Base-by-base conservation (phyloP, 2,797 vertebrate species). In the Micromesistius poutassou region DNA sequence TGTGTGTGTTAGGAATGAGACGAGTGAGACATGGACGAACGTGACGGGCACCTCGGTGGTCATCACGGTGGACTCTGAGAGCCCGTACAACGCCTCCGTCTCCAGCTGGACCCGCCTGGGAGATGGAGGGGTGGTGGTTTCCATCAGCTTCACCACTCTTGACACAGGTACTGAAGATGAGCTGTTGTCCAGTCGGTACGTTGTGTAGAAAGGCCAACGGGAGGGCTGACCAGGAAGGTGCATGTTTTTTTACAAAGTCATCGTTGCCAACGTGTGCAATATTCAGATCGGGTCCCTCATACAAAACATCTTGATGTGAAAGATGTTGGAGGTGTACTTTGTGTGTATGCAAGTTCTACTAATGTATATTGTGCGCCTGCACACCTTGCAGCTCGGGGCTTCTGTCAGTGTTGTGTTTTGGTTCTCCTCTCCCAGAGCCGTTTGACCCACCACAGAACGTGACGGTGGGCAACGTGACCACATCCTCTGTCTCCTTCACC, bases 91-190 rank as follows among this genome's bases (percentile, higher is more conserved):
- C 70, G 94, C 94, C 74, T 97, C 95, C 2, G 93, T 98, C 73
- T 97, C 96, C 90, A 94, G 94, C 82, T 98, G 94, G 93, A 99
- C 96, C 78, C 94, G 91, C 86, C 93, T 97, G 81, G 97, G 97
- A 83, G 94, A 97, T 77, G 97, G 97, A 84, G 95, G 95, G 38
- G 82, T 93, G 74, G 91, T 93, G 86, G 95, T 95, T 80, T 91
- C 88, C 85, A 93, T 93, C 92, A 95, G 80, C 75, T 97, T 99
- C 77, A 94, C 87, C 86, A 96, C 95, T 50, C 88, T 88, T 38
- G 94, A 96, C 77, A 92, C 96, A 95, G 96, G 98, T 99, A 85
- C 90, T 89, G 71, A 16, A 71, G 16, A 62, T 62, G 0, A 62
- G 12, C 25, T 71, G 9, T 13, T 9, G 25, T 14, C 0, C 30